A percentile compares a stretch with the other conserved stretches of the same genome.
Conservation (phyloP, 1,140 invertebrate species). For the Sitophilus oryzae region DNA sequence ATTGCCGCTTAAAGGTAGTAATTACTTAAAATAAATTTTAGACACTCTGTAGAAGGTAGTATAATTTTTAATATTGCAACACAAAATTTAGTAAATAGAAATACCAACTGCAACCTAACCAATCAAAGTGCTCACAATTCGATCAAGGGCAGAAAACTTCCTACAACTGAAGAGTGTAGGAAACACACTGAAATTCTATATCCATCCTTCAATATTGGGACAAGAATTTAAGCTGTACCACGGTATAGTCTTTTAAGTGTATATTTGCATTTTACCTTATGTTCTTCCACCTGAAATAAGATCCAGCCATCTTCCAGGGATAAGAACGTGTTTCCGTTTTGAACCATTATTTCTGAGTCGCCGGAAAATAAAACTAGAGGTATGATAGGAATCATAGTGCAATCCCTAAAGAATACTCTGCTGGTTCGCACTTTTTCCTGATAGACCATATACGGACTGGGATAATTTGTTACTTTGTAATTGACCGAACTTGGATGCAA, state of each 20-base stretch:
- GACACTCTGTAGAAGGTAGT: too few species aligned
- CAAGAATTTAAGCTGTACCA: not conserved
- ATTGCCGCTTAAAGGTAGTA: too few species aligned
- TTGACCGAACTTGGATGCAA: constrained; percentile 78
- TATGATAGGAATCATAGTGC: constrained; percentile 71
- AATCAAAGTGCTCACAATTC: too few species aligned
- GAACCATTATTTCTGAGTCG: constrained; percentile 63
- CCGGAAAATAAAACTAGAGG: constrained; percentile 77
- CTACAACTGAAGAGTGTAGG: too few species aligned
- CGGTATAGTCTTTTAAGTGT: not conserved
- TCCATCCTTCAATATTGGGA: too few species aligned
- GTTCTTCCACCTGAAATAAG: constrained; percentile 67
- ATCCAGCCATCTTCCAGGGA: constrained; percentile 81
- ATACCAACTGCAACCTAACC: too few species aligned
- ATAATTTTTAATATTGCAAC: too few species aligned
- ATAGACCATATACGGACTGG: constrained; percentile 73
- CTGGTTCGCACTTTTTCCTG: constrained; percentile 80
- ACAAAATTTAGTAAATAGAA: too few species aligned
- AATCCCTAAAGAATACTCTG: constrained; percentile 72
- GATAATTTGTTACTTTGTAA: constrained; percentile 56
- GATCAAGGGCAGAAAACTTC: too few species aligned
- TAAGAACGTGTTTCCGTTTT: constrained; percentile 67
- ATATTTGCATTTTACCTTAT: constrained; percentile 51
- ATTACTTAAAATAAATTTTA: too few species aligned
- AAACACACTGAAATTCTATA: too few species aligned